Base-by-base conservation (phyloP, 2,797 vertebrate species). In the Moxostoma hubbsi region DNA sequence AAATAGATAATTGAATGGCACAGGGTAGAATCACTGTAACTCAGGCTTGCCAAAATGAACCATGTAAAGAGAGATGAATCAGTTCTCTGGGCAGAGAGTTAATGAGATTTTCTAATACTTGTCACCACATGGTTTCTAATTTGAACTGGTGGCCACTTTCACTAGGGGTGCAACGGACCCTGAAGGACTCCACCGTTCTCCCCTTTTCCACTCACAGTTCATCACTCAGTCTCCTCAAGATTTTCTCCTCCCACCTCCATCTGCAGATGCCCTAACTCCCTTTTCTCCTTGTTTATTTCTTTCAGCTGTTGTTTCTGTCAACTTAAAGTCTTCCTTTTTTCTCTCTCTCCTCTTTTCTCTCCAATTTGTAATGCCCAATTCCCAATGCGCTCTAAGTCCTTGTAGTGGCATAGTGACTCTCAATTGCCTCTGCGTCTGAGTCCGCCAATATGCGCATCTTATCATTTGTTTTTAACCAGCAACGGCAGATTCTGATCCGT, bases 61-160 rank as follows among this genome's bases (percentile, higher is more conserved):
- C 73, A 71, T 81, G 80, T 46, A 67, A 51, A 75, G 77, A 65
- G 73, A 74, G 72, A 83, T 79, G 74, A 81, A 81, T 69, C 59
- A 47, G 66, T 71, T 70, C 67, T 80, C 57, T 81, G 76, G 70
- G 81, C 65, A 18, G 77, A 84, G 81, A 75, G 73, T 73, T 67
- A 79, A 82, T 83, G 69, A 69, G 76, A 85, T 85, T 83, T 82
- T 54, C 73, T 81, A 76, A 79, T 73, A 73, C 49, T 76, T 67
- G 73, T 84, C 75, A 71, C 64, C 77, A 47, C 75, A 69, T 76
- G 58, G 54, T 55, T 78, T 77, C 77, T 80, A 79, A 79, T 84
- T 80, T 82, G 69, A 76, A 71, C 73, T 49, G 70, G 64, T 82
- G 79, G 70, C 15, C 16, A 77, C 75, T 81, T 83, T 57, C 64